A percentile compares a stretch with the other conserved stretches of the same genome.
phyloP scores from a whole-genome alignment of 2,797 vertebrate genomes.

The Oceanodroma leucorhoa region DNA sequence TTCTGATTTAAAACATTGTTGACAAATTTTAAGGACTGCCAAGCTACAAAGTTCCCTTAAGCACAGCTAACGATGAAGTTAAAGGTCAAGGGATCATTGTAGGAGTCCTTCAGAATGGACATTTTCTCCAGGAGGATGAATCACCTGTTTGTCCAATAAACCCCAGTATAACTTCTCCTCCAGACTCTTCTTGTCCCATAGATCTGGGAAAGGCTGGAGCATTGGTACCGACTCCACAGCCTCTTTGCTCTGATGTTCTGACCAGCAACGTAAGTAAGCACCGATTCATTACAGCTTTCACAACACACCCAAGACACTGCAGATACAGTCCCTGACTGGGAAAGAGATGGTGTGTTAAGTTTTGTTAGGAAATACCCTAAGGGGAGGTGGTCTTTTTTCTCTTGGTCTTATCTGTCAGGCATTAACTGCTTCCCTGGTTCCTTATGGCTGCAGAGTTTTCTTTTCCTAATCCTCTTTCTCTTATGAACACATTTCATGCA shows the following conservation, averaged over 20 bases:
- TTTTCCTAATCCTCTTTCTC: neutral
- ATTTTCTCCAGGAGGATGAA: neutral
- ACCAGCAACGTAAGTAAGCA: neutral
- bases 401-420: neutral
- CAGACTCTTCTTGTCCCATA: neutral
- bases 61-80: neutral
- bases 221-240: neutral
- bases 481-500: neutral
- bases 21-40: neutral
- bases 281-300: neutral
- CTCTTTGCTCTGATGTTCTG: neutral
- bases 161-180: neutral
- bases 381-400: neutral
- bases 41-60: neutral
- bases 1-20: neutral
- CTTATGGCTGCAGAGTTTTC: neutral
- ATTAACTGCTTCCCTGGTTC: neutral
- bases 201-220: neutral
- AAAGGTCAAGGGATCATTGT: neutral
- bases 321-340: neutral
- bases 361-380: neutral
- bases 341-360: neutral
- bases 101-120: neutral
- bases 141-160: neutral
- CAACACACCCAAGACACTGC: neutral